Evolutionary conservation across 2,113 vertebrate genomes (phyloP), one percentile per base, ranked within the genome.

Genomic region (Mastomys coucha): DNA sequence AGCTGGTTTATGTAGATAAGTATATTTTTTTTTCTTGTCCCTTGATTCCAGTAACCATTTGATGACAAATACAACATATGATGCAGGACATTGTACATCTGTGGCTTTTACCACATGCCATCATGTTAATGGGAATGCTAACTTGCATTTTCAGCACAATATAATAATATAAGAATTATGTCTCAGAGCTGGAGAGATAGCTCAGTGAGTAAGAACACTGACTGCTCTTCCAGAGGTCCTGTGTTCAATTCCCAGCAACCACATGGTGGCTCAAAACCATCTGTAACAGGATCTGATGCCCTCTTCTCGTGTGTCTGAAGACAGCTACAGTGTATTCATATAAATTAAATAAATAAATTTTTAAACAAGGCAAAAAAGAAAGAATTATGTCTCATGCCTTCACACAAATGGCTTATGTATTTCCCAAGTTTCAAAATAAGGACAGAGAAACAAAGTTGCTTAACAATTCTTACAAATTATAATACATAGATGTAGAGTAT

Each of bases 401-500:
- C 1, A 87, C 39, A 89, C 33, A 82, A 20, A 75, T 17, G 19
- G 14, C 31, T 92, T 77, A 94, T 56, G 11, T 72, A 72, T 78
- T 93, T 39, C 72, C 2, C 75, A 69, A 13, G 1, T 33, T 69
- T 36, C 49, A 12, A 26, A 82, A 36, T 81, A 76, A 73, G 72
- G 36, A 91, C 9, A 86, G 36, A 73, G 12, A 7, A 70, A 86
- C 19, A 42, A 2, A 60, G 2, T 70, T 49, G 12, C 51, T 89
- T 60, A 91, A 42, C 60, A 91, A 53, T 92, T 94, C 8, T 90
- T 10, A 89, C 26, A 89, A 91, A 91, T 91, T 26, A 22, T 19
- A 24, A 69, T 36, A 69, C 42, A 65, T 2, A 33, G 91, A 42
- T 31, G n/a, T 75, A 58, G 16, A 84, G 12, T 58, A 92, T 72